phyloP scores from a whole-genome alignment of 1,140 invertebrate genomes.

The Drosophila burlai region DNA sequence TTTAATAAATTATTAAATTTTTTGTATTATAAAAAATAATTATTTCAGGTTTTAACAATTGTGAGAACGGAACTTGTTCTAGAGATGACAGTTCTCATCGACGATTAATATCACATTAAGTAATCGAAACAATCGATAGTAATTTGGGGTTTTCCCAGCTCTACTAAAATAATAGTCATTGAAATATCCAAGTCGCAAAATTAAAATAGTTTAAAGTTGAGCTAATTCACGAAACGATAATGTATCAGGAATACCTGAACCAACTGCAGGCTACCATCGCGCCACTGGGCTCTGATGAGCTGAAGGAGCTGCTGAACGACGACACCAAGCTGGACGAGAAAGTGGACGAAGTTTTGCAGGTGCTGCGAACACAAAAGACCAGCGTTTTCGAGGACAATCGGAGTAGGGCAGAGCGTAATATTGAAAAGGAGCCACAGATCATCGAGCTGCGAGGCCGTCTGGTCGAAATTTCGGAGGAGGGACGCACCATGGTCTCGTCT shows the following conservation, averaged over 20 bases:
- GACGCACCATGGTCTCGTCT: conserved; percentile 88
- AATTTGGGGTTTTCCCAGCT: conserved; percentile 3
- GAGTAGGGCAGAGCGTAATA: conserved; percentile 94
- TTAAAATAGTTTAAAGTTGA: background rate
- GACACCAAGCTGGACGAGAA: conserved; percentile 93
- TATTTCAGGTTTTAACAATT: background rate
- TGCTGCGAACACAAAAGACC: conserved; percentile 93
- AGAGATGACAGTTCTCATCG: background rate
- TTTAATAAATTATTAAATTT: background rate
- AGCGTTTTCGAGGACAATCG: conserved; percentile 94
- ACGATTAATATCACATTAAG: background rate
- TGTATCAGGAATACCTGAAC: conserved; percentile 84
- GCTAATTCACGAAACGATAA: conserved; percentile 14
- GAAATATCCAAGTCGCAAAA: conserved; percentile 30
- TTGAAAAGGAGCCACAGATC: conserved; percentile 93
- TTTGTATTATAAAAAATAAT: background rate
- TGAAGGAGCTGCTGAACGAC: conserved; percentile 93
- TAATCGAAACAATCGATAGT: background rate
- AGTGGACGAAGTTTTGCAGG: conserved; percentile 90
- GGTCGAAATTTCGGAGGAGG: conserved; percentile 89
- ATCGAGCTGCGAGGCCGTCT: conserved; percentile 90
- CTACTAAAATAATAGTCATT: conserved; percentile 30
- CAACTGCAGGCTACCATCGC: conserved; percentile 86
- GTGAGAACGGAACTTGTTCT: background rate
- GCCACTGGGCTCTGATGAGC: conserved; percentile 89